Base-by-base conservation (phyloP, 2,888 invertebrate species). In the Agonopterix alstromeriana region DNA sequence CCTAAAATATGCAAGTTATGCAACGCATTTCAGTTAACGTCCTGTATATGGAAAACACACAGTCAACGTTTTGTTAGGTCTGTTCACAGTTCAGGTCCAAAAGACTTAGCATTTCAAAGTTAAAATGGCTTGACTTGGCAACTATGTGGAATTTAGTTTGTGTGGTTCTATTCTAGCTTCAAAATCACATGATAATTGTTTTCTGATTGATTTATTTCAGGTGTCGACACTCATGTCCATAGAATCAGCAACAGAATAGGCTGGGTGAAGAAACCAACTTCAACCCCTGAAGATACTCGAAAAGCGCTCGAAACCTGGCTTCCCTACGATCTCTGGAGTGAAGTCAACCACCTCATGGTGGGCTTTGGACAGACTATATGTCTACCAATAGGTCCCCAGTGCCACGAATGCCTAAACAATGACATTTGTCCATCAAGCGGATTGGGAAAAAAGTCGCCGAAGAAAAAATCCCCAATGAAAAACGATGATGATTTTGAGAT, bases 361-460 rank as follows among this genome's bases (percentile, higher is more conserved):
- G 99, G 99, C 4, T 99, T 99, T 87, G 99, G 99, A 0, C 99
- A 99, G 84, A 96, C 96, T 48, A 93, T 94, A 51, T 99, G 99
- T 77, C 83, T 92, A 48, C 95, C 98, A 0, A 78, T 94, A 0
- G 91, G 90, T 45, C 99, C 99, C 0, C 92, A 92, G 57, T 99
- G 99, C 79, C 74, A 70, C 7, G 90, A 92, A 47, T 99, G 99
- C 73, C 86, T 97, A 10, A 98, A 98, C 77, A 90, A 88, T 54
- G 73, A 91, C 12, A 90, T 97, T 42, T 99, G 99, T 73, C 97
- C 98, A 2, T 92, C 85, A 57, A 90, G 85, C 55, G 79, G 71
- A 8, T 82, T 73, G 56, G 74, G 70, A 3, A 72, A 68, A 43
- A 85, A 82, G 52, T 79, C 84, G 8, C 82, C 82, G 5, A 63